Conservation (phyloP, 2,113 vertebrate genomes). For the Lates calcarifer region DNA sequence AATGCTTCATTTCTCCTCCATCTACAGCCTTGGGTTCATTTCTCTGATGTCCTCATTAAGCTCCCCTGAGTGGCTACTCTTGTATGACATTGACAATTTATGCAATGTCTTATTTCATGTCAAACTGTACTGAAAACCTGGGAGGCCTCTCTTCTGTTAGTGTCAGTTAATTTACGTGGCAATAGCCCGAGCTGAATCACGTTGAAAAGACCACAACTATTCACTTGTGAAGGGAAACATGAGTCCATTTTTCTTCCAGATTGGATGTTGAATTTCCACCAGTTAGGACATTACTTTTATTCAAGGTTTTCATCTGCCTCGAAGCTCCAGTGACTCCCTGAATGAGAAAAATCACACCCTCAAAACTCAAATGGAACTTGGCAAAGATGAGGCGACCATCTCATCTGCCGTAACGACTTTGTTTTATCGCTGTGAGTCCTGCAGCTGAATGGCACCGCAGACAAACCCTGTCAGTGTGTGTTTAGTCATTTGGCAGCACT, state of each 20-base stretch:
- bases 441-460: conserved; percentile 35
- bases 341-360: conserved; percentile 51
- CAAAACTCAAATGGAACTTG: conserved; percentile 34
- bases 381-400: conserved; percentile 32
- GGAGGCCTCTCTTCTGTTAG: conserved; percentile 31
- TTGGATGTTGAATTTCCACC: conserved; percentile 1
- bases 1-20: conserved; percentile 52
- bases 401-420: conserved; percentile 42
- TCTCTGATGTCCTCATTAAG: conserved; percentile 64
- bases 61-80: conserved; percentile 52
- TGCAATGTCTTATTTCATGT: conserved; percentile 60
- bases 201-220: neutral
- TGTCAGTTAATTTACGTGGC: conserved; percentile 36
- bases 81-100: conserved; percentile 64
- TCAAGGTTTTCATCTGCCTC: conserved; percentile 23
- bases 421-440: conserved; percentile 45
- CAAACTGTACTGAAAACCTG: conserved; percentile 33
- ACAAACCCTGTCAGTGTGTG: conserved; percentile 47
- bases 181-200: conserved; percentile 8
- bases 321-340: conserved; percentile 21
- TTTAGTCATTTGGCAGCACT: conserved; percentile 63
- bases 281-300: conserved; percentile 18
- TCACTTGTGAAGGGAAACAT: conserved; percentile 11
- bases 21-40: conserved; percentile 55
- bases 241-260: conserved; percentile 6